Evolutionary conservation across 2,113 vertebrate species (phyloP).

Genomic region (Leuciscus idus): DNA sequence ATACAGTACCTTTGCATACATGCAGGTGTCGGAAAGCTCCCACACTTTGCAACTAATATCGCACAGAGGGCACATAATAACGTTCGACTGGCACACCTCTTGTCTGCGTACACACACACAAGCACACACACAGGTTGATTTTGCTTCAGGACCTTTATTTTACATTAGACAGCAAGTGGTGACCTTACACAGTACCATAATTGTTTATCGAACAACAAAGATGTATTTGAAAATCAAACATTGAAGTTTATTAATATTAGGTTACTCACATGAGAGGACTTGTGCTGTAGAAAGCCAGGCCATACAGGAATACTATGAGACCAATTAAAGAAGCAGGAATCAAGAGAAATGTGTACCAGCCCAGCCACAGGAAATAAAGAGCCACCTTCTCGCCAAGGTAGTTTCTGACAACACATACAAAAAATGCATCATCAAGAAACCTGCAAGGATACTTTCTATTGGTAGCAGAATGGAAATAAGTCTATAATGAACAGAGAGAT

Average conservation of each 20-base stretch:
- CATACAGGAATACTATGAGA: conserved; percentile 79
- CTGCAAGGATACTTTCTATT: background rate
- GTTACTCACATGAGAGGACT: conserved; percentile 88
- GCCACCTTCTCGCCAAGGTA: conserved; percentile 96
- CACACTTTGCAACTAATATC: conserved; percentile 81
- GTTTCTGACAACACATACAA: conserved; percentile 68
- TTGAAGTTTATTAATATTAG: background rate
- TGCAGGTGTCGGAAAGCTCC: conserved; percentile 86
- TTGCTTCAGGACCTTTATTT: background rate
- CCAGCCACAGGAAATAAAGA: conserved; percentile 91
- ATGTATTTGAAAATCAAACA: background rate
- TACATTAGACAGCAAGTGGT: background rate
- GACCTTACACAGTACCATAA: background rate
- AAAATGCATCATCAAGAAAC: conserved; percentile 45
- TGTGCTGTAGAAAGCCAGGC: conserved; percentile 78
- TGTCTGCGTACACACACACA: conserved; percentile 71
- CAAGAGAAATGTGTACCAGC: conserved; percentile 90
- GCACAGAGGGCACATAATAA: conserved; percentile 88
- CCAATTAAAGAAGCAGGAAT: conserved; percentile 76
- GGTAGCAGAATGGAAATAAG: background rate
- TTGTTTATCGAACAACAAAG: background rate
- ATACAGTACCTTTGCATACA: conserved; percentile 83
- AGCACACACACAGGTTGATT: background rate
- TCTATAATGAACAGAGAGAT: background rate
- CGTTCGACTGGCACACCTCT: conserved; percentile 85